Evolutionary conservation across 2,113 vertebrate genomes (phyloP).

Genomic region (Paradoxurus hermaphroditus): DNA sequence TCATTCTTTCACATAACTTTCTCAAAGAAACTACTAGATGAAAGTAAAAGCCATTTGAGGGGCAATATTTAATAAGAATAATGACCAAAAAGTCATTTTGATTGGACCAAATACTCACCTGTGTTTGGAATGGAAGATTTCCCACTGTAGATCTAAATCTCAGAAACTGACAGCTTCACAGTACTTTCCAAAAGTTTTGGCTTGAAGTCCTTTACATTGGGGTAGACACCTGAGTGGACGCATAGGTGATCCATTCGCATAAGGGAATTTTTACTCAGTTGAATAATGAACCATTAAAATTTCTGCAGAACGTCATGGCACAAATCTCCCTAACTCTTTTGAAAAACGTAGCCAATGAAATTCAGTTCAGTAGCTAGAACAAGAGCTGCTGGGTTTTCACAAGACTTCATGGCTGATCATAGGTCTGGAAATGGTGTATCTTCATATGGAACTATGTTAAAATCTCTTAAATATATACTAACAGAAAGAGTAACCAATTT

Average conservation of each 20-base stretch:
- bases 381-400: neutral
- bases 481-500: neutral
- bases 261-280: neutral
- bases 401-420: neutral
- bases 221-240: neutral
- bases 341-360: neutral
- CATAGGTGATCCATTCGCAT: neutral
- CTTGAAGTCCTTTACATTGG: neutral
- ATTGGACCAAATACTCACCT: neutral
- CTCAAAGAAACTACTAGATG: slow-evolving; percentile 21
- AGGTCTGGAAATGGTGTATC: neutral
- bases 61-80: neutral
- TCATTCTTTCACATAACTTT: neutral
- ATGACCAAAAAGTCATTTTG: neutral
- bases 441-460: neutral
- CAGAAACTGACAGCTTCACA: neutral
- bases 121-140: neutral
- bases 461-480: neutral
- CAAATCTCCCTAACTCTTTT: neutral
- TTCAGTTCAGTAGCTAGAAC: neutral
- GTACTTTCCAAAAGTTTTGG: neutral
- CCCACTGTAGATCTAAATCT: neutral
- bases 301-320: neutral
- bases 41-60: neutral
- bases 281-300: neutral